Base-by-base conservation (phyloP, 2,888 invertebrate genomes). In the Toxonevra muliebris region DNA sequence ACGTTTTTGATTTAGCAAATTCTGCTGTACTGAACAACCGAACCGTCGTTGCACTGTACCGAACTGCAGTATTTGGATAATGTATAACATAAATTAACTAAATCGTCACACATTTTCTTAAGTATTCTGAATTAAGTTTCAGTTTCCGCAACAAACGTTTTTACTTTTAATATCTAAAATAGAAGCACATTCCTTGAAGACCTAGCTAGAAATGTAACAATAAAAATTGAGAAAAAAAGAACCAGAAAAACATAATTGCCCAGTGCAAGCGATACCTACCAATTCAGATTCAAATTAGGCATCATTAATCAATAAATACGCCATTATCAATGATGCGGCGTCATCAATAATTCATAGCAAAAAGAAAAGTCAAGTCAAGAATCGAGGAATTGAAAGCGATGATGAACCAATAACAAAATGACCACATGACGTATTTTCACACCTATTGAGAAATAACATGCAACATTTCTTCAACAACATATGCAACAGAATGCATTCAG, bases 271-370 rank as follows among this genome's bases (percentile, higher is more conserved):
- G 41, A 54, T 17, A 68, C 54, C 45, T 61, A 48, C 61, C 53
- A 54, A 68, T 17, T 30, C 62, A 61, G 63, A 69, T 73, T 72
- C 71, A 76, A 77, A 77, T 77, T 76, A 76, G 73, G 69, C 65
- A 79, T 78, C 82, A 82, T 82, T 79, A 82, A 82, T 82, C 82
- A 82, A 78, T 78, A 76, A 79, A 76, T 65, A 68, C 74, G 65
- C 65, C 71, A 70, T 69, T 43, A 42, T 12, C 13, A 43, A 53
- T 77, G 78, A 77, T 74, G 79, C 71, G 69, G 57, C 50, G 13
- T 45, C 59, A 30, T 30, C 30, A 55, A 55, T 55, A 63, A 63
- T 55, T 63, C 55, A 13, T 15, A 8, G 13, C 17, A 30, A 52
- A 30, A 45, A 9, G 5, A 19, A 61, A 64, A 52, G 43, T 50